Conservation (phyloP, 2,797 vertebrate species). For the Propithecus deckenii region DNA sequence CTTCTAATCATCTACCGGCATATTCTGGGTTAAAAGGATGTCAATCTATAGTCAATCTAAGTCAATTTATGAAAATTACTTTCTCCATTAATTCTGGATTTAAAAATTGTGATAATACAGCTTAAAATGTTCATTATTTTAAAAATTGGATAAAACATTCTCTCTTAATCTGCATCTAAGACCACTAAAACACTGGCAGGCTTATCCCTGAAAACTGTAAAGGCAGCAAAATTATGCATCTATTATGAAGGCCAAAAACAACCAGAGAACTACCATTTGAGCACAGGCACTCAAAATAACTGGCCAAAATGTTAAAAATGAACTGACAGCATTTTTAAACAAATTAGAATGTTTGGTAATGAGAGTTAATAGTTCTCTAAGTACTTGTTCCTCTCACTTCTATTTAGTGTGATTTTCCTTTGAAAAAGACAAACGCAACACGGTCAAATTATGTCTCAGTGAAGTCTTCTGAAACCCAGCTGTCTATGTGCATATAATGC, state of each 20-base stretch:
- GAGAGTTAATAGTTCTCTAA: not conserved
- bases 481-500: fast-evolving
- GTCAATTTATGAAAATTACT: not conserved
- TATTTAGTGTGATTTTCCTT: not conserved
- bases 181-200: not conserved
- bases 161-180: not conserved
- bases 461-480: not conserved
- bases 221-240: not conserved
- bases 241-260: not conserved
- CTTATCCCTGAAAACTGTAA: not conserved
- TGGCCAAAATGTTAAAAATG: fast-evolving
- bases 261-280: fast-evolving
- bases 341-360: not conserved
- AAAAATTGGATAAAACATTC: not conserved
- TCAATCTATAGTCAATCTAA: not conserved
- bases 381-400: not conserved
- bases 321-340: not conserved
- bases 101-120: not conserved
- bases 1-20: not conserved
- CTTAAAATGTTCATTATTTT: not conserved
- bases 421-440: not conserved
- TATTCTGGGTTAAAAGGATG: not conserved
- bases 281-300: not conserved
- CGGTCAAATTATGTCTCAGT: not conserved
- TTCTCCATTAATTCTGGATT: not conserved